Percentiles rank a stretch among this genome's conserved stretches.
phyloP scores from a whole-genome alignment of 2,888 invertebrate genomes.

The Gymnocheta viridis region DNA sequence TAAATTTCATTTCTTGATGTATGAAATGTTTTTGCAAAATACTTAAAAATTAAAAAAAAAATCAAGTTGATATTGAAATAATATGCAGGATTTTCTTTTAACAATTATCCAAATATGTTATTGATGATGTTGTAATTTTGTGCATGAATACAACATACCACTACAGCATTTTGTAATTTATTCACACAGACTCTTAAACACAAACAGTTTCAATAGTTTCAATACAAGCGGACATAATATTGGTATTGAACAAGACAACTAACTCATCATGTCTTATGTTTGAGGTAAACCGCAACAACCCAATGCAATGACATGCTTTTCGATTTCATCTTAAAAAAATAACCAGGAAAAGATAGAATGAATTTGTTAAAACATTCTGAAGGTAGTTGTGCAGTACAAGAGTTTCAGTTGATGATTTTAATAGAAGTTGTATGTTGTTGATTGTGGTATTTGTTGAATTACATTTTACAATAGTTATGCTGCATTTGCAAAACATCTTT shows the following conservation, averaged over 20 bases:
- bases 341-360: neutral
- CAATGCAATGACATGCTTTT: slow-evolving; percentile 66
- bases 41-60: neutral
- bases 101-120: slow-evolving; percentile 15
- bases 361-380: slow-evolving; percentile 27
- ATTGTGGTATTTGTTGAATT: slow-evolving; percentile 50
- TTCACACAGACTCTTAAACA: slow-evolving; percentile 6
- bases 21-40: neutral
- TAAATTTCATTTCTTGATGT: neutral
- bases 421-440: slow-evolving; percentile 18
- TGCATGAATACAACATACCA: slow-evolving; percentile 49
- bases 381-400: slow-evolving; percentile 1
- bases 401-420: slow-evolving; percentile 37
- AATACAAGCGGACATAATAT: neutral
- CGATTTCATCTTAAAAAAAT: slow-evolving; percentile 56
- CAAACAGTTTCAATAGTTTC: neutral
- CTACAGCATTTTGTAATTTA: slow-evolving; percentile 49
- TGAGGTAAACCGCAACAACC: slow-evolving; percentile 60
- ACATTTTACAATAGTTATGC: slow-evolving; percentile 57
- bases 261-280: slow-evolving; percentile 61
- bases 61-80: neutral
- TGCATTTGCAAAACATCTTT: slow-evolving; percentile 60
- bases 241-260: slow-evolving; percentile 38
- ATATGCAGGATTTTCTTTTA: neutral
- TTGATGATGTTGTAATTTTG: slow-evolving; percentile 46